phyloP scores from a whole-genome alignment of 2,797 vertebrate species.

The Darevskia mixta region DNA sequence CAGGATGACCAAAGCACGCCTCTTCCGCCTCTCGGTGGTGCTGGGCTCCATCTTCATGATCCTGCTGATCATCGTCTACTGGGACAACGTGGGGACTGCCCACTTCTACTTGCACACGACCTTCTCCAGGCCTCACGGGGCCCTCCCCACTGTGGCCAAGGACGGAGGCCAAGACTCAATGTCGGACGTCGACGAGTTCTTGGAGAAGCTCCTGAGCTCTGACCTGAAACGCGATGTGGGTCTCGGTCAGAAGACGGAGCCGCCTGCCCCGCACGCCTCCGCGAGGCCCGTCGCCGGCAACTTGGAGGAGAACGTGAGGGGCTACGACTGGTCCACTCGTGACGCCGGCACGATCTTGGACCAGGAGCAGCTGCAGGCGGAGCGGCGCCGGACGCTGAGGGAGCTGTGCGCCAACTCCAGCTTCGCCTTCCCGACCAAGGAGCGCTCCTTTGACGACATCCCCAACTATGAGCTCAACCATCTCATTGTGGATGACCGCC shows the following conservation, averaged over 20 bases:
- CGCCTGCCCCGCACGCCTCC: conserved; percentile 76
- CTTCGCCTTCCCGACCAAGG: conserved; percentile 90
- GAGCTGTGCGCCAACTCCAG: conserved; percentile 88
- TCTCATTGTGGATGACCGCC: conserved; percentile 95
- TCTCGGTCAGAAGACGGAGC: conserved; percentile 57
- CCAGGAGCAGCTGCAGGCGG: conserved; percentile 82
- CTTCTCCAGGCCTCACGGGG: conserved; percentile 84
- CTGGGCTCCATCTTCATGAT: conserved; percentile 93
- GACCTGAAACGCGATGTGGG: conserved; percentile 51
- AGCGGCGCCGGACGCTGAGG: conserved; percentile 82
- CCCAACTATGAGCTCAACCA: conserved; percentile 96
- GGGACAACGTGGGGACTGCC: conserved; percentile 92
- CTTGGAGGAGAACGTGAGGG: conserved; percentile 83
- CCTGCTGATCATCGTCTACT: conserved; percentile 96
- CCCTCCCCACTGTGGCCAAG: conserved; percentile 64
- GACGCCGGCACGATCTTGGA: conserved; percentile 77
- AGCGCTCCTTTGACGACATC: conserved; percentile 95
- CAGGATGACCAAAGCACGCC: conserved; percentile 91
- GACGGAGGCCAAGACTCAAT: conserved; percentile 75
- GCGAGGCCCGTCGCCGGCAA: conserved; percentile 78
- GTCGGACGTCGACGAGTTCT: conserved; percentile 87
- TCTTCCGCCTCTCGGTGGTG: conserved; percentile 90
- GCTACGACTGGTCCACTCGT: conserved; percentile 89
- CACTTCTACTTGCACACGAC: conserved; percentile 90
- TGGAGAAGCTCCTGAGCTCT: conserved; percentile 83